Percentiles rank a stretch among this genome's conserved stretches.
Conservation (phyloP, 2,113 vertebrate species). For the Cryptotis parvus region DNA sequence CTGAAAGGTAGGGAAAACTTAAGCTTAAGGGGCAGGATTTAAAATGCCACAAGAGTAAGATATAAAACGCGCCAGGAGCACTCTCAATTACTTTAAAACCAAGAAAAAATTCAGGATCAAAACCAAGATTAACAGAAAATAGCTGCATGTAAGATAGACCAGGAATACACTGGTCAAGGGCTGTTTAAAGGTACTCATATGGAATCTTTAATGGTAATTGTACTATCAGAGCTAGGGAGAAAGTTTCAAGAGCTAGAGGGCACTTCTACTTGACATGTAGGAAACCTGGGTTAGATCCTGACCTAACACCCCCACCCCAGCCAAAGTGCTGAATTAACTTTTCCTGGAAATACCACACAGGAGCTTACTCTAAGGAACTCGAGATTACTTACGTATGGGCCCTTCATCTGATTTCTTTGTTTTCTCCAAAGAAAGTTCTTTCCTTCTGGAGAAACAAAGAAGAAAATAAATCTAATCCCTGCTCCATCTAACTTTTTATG, state of each 20-base stretch:
- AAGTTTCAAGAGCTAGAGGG: no score
- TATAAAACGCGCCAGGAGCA: not conserved
- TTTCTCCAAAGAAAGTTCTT: conserved; percentile 93
- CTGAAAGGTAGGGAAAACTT: conserved; percentile 18
- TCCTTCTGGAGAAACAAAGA: conserved; percentile 92
- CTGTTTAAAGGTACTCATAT: not conserved
- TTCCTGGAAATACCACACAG: not conserved
- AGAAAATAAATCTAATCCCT: conserved; percentile 96
- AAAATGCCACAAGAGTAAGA: conserved; percentile 22
- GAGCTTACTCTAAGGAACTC: conserved; percentile 10
- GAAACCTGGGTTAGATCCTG: no score
- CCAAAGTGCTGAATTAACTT: conserved; percentile 12
- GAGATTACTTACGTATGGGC: conserved; percentile 95
- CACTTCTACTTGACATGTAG: no score
- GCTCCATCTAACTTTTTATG: conserved; percentile 96
- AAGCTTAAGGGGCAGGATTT: conserved; percentile 28
- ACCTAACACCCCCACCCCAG: no score
- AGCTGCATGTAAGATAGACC: not conserved
- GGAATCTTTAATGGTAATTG: conserved; percentile 32
- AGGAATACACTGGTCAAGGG: no score
- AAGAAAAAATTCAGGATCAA: not conserved
- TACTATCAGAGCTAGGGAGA: not conserved
- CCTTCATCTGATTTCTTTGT: conserved; percentile 96
- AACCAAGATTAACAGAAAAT: conserved; percentile 14
- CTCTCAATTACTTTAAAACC: conserved; percentile 29